A percentile compares a stretch with the other conserved stretches of the same genome.
Evolutionary conservation across 1,140 invertebrate genomes (phyloP).

Genomic region (Marisa cornuarietis): DNA sequence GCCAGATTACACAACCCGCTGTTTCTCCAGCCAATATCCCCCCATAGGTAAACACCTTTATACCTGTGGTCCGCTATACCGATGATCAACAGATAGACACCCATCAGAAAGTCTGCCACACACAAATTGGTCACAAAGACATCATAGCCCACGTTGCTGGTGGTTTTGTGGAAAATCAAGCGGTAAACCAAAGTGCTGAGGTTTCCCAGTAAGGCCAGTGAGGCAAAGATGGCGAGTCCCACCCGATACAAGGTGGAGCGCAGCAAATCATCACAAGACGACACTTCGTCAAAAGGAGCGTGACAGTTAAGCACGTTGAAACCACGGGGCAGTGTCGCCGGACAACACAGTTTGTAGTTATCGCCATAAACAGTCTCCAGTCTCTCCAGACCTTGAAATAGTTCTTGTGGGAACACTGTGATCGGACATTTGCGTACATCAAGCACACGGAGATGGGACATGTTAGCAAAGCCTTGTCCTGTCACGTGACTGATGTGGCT

Average conservation of each 20-base stretch:
- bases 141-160: not conserved
- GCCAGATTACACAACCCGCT: constrained; percentile 39
- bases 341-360: constrained; percentile 17
- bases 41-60: constrained; percentile 37
- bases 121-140: constrained; percentile 44
- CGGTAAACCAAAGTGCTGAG: constrained; percentile 28
- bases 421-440: not conserved
- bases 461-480: not conserved
- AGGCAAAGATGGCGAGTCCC: constrained; percentile 31
- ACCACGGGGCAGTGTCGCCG: not conserved
- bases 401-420: not conserved
- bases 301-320: not conserved
- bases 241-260: constrained; percentile 2
- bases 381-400: not conserved
- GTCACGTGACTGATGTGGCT: not conserved
- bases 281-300: not conserved
- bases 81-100: constrained; percentile 50
- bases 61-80: constrained; percentile 41
- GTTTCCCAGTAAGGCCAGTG: constrained; percentile 39
- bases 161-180: not conserved
- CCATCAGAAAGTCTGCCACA: constrained; percentile 53
- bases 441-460: not conserved
- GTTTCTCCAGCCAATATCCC: constrained; percentile 38
- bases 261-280: constrained; percentile 5
- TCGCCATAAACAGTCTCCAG: not conserved